Evolutionary conservation across 2,888 invertebrate genomes (phyloP), one percentile per base, ranked within the genome.

Genomic region (Agrypnus murinus): DNA sequence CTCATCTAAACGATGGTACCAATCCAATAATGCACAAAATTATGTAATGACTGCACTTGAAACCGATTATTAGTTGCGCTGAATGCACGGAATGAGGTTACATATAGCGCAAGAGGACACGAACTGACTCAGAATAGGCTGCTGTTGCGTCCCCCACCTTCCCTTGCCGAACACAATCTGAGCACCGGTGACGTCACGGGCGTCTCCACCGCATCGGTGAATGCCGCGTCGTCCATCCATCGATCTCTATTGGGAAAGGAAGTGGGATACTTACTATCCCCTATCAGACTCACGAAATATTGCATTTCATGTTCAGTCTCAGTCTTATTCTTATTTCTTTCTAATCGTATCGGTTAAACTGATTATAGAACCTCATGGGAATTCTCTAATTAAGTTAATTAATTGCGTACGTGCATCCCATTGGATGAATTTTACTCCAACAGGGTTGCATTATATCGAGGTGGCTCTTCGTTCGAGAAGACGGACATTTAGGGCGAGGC

Each of bases 101-200:
- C 58, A 34, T 19, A 46, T 9, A 59, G 12, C 60, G 48, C 53
- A 70, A 70, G 60, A 65, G 62, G 45, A 70, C 65, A 62, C 70
- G 65, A 63, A 71, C 71, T 71, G 71, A 63, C 62, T 71, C 71
- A 46, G 66, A 71, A 65, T 60, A 62, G 70, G 55, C 45, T 48
- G 50, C 57, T 63, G 62, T 60, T 48, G 43, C 60, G 40, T 53
- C 48, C 64, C 73, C 65, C 63, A 48, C 65, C 69, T 45, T 14
- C 46, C 19, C n/a, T 10, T 19, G 25, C 43, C 14, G 63, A 3
- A 25, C 57, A 25, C 57, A 66, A 67, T 82, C 76, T 84, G 85
- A 84, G 84, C 84, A 85, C 85, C 85, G 84, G 79, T 85, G 84
- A 85, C 85, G 85, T 85, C 84, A 85, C 78, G 79, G 77, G 81